Evolutionary conservation across 1,140 invertebrate species (phyloP).

Genomic region (Phymorhynchus buccinoides): DNA sequence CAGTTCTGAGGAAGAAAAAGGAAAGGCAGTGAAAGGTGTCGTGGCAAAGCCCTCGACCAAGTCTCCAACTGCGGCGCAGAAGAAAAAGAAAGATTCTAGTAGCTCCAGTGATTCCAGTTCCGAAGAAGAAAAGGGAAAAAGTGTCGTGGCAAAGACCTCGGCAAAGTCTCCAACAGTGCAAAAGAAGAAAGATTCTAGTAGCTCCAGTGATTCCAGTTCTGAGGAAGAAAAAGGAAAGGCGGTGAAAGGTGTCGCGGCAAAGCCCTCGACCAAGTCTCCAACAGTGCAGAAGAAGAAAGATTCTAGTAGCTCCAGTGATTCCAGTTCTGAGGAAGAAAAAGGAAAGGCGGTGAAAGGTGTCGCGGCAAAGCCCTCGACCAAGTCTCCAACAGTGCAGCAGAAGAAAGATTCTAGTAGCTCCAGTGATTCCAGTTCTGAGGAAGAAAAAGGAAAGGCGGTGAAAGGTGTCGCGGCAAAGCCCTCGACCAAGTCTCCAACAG

Average conservation of each 20-base stretch:
- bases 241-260: too few relatives aligned
- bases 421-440: slow-evolving; percentile 47
- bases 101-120: not conserved
- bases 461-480: too few relatives aligned
- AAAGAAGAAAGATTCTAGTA: too few relatives aligned
- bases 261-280: slow-evolving; percentile 26
- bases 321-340: slow-evolving; percentile 46
- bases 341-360: not conserved
- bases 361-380: not conserved
- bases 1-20: slow-evolving; percentile 46
- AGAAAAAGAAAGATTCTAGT: not conserved
- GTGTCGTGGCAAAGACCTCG: too few relatives aligned
- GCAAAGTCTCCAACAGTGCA: slow-evolving; percentile 22
- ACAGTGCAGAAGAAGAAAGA: too few relatives aligned
- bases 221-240: slow-evolving; percentile 15
- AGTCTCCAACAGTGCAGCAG: not conserved
- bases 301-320: not conserved
- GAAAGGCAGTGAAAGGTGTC: slow-evolving; percentile 5
- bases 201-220: too few relatives aligned
- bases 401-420: slow-evolving; percentile 31
- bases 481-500: slow-evolving; percentile 23
- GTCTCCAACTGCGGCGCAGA: too few relatives aligned
- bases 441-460: too few relatives aligned
- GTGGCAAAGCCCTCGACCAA: slow-evolving; percentile 29
- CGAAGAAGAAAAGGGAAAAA: slow-evolving; percentile 23